phyloP scores from a whole-genome alignment of 2,888 invertebrate genomes.

The Campopleginae sp. region DNA sequence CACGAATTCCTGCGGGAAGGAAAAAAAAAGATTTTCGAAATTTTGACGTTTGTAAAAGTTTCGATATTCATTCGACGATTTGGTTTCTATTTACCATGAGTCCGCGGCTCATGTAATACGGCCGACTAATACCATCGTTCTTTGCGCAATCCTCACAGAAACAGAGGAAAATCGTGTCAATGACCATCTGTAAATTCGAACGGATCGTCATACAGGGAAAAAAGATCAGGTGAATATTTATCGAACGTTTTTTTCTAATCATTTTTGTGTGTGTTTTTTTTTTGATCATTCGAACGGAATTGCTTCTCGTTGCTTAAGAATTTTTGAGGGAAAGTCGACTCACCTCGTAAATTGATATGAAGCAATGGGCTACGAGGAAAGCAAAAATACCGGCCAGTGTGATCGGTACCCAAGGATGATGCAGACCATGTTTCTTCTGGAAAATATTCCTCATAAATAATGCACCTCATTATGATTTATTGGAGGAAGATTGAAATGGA shows the following conservation, averaged over 20 bases:
- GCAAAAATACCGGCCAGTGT: constrained; percentile 88
- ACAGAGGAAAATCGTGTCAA: constrained; percentile 89
- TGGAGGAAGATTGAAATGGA: neutral
- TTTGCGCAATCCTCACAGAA: constrained; percentile 89
- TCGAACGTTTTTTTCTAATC: neutral
- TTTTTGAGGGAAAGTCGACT: constrained; percentile 68
- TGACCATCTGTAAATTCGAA: constrained; percentile 86
- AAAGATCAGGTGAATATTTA: neutral
- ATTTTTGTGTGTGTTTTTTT: neutral
- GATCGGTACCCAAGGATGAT: constrained; percentile 88
- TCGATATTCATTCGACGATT: constrained; percentile 3
- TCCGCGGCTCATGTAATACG: constrained; percentile 88
- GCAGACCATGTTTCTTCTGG: constrained; percentile 86
- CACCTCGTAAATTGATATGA: constrained; percentile 91
- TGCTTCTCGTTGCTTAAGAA: neutral
- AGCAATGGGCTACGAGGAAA: constrained; percentile 89
- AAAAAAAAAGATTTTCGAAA: neutral
- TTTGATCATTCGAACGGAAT: neutral
- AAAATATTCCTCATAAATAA: constrained; percentile 71
- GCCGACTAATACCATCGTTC: constrained; percentile 87
- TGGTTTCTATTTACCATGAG: constrained; percentile 85
- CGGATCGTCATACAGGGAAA: constrained; percentile 17
- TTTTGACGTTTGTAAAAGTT: neutral
- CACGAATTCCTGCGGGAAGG: constrained; percentile 85
- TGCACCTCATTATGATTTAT: neutral